Evolutionary conservation across 2,113 vertebrate genomes (phyloP), one percentile per base, ranked within the genome.

Genomic region (Damaliscus lunatus): DNA sequence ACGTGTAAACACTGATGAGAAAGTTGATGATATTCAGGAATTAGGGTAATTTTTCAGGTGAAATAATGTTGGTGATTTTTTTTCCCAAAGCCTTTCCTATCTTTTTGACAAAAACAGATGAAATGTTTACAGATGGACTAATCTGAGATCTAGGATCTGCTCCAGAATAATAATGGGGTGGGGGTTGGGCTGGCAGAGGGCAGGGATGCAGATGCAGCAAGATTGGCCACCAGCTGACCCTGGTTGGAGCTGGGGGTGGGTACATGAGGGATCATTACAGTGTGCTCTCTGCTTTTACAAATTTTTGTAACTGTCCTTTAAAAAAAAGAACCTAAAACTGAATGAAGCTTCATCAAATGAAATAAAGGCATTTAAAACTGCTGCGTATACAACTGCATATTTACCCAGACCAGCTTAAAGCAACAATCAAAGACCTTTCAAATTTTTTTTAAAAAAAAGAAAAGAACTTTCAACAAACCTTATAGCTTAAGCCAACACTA

Each of bases 221-320:
- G 23, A 77, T 23, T 46, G 74, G 74, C 25, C 25, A 15, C 13
- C 25, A 46, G 74, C 67, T 4, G 23, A 27, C 3, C 23, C 40
- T 46, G 11, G 40, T 3, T 15, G 23, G 7, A 7, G 6, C 40
- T 15, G 74, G 23, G 23, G 23, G 40, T 9, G 19, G 55, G 40
- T 4, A 4, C 6, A 0, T 0, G 3, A 27, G 23, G n/a, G 1
- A 6, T 78, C 36, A 4, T 48, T 14, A 46, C 7, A 5, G 2
- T 4, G 1, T 25, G 29, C 11, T 36, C 55, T 57, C 12, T 3
- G 25, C 4, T 43, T 59, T 7, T 14, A 16, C 14, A 46, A 36
- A 36, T 11, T 29, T 62, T 27, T 78, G 0, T 60, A 83, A 60
- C 0, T 71, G 5, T 55, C 23, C 7, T 1, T 33, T 43, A 7